Evolutionary conservation across 2,888 invertebrate species (phyloP).

Genomic region (Amblyjoppa proteus): DNA sequence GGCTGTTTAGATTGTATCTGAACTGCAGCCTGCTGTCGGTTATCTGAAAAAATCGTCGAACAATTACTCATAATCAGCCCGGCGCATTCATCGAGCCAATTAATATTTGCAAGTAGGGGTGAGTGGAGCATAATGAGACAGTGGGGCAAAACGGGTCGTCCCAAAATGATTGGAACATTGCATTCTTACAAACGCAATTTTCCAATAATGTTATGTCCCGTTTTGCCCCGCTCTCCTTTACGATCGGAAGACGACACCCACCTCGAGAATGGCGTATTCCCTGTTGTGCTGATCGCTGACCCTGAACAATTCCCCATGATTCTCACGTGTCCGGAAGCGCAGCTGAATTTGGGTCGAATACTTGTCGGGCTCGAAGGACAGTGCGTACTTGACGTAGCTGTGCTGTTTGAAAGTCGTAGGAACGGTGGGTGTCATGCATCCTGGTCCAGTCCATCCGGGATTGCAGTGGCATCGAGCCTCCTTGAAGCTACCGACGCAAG

Average conservation of each 20-base stretch:
- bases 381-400: conserved; percentile 98
- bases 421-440: conserved; percentile 93
- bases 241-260: conserved; percentile 73
- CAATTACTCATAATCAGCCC: background rate
- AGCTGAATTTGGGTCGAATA: conserved; percentile 97
- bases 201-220: background rate
- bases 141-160: no score
- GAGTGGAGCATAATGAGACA: no score
- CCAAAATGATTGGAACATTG: no score
- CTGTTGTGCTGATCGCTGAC: conserved; percentile 97
- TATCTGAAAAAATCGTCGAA: conserved; percentile 87
- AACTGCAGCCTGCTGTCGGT: conserved; percentile 96
- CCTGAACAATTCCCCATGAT: conserved; percentile 96
- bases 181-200: background rate
- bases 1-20: conserved; percentile 96
- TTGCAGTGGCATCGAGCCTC: conserved; percentile 97
- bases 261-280: conserved; percentile 96
- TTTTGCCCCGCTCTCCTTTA: background rate
- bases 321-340: conserved; percentile 96
- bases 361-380: conserved; percentile 96
- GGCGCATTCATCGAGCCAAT: background rate
- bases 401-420: conserved; percentile 97
- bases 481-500: conserved; percentile 95
- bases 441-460: conserved; percentile 97
- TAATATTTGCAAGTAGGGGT: background rate